Evolutionary conservation across 1,140 invertebrate genomes (phyloP), one percentile per base, ranked within the genome.

Genomic region (Monomorium pharaonis): DNA sequence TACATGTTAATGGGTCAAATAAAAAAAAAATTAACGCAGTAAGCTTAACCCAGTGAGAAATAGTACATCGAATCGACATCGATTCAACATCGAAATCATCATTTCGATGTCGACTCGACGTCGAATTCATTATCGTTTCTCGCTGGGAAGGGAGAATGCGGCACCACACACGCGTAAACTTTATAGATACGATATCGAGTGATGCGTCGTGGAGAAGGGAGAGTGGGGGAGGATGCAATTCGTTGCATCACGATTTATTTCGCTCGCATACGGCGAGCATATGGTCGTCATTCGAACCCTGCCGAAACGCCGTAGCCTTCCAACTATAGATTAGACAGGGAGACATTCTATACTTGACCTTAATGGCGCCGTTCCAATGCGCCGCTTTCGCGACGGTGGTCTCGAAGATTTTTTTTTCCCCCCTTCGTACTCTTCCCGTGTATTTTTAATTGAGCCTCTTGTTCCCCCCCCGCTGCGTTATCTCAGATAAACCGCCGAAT

Each of bases 311-410:
- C 49, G n/a, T 33, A 77, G 65, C 63, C 18, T 58, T 51, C 86
- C 81, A 89, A 88, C 65, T 88, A 85, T 88, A 88, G 86, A 85
- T 88, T 88, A 88, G 86, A 85, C 83, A 47, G 86, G 58, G 37
- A 77, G 51, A 70, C 81, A 63, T 62, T 85, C 87, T 88, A 89
- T 88, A 89, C 88, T 89, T 83, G 88, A 88, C 87, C 87, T 83
- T 89, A 89, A 88, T 81, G 84, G 87, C 87, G 54, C 21, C n/a
- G 33, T 47, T 88, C 75, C 87, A 86, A 88, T 76, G 75, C 44
- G 58, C 18, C 24, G 58, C 51, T 63, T 42, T 49, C 81, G n/a
- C 69, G 3, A 74, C 44, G 87, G 86, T 89, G 87, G 87, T 89
- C 87, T 54, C 30, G 14, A 37, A 51, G 2, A n/a, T 44, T 16